Percentiles rank a stretch among this genome's conserved stretches.
phyloP scores from a whole-genome alignment of 2,113 vertebrate genomes.

The Cyrtonyx montezumae region DNA sequence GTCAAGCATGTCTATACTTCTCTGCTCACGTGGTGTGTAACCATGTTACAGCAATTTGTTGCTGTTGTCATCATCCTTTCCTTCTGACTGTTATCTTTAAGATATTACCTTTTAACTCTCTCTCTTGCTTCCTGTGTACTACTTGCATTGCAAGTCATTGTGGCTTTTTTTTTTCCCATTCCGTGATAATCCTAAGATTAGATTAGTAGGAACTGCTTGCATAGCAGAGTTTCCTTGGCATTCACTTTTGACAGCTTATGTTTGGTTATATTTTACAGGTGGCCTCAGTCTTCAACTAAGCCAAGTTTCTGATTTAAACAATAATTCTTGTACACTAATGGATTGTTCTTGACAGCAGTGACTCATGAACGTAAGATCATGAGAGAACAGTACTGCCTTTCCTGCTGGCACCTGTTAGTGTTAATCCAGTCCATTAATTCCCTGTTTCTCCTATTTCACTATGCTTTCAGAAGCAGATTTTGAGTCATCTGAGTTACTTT shows the following conservation, averaged over 20 bases:
- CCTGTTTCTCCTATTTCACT: not conserved
- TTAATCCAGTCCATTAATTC: not conserved
- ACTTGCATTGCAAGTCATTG: not conserved
- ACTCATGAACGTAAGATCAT: not conserved
- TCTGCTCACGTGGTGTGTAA: not conserved
- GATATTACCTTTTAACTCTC: not conserved
- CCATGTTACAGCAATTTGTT: not conserved
- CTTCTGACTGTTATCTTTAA: not conserved
- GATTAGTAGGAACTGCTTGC: not conserved
- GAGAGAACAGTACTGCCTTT: not conserved
- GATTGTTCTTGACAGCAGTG: not conserved
- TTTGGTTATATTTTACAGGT: constrained; percentile 12
- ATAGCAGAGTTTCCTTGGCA: not conserved
- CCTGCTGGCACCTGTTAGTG: not conserved
- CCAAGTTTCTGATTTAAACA: not conserved
- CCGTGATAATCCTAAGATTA: accelerated
- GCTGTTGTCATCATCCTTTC: not conserved
- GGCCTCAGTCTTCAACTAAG: not conserved
- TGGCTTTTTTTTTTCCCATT: not conserved
- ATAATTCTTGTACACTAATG: not conserved
- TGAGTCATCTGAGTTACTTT: not conserved
- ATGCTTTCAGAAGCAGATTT: not conserved
- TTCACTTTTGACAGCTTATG: not conserved
- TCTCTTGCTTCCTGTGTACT: not conserved
- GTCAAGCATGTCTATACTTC: not conserved